Evolutionary conservation across 2,797 vertebrate species (phyloP).

Genomic region (Sebastes steindachneri): DNA sequence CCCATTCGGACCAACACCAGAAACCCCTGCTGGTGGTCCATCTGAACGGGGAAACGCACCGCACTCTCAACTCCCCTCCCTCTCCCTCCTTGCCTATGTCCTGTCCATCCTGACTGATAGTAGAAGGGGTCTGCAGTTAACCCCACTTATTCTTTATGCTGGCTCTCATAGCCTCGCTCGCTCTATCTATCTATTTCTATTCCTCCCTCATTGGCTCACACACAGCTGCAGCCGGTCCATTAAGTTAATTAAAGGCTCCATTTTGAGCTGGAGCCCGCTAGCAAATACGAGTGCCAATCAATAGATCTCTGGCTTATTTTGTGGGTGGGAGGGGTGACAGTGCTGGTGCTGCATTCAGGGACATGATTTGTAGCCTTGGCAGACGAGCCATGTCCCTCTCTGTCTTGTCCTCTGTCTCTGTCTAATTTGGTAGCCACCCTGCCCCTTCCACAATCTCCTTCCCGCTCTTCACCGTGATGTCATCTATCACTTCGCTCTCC

Average conservation of each 20-base stretch:
- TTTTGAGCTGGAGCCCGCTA: constrained; percentile 83
- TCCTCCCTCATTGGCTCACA: constrained; percentile 71
- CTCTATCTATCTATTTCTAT: constrained; percentile 64
- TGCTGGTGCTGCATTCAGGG: constrained; percentile 60
- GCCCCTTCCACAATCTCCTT: constrained; percentile 56
- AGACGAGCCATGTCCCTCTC: constrained; percentile 69
- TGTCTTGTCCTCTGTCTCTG: constrained; percentile 75
- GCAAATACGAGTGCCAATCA: constrained; percentile 85
- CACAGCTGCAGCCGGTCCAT: constrained; percentile 85
- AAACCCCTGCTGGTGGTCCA: neutral
- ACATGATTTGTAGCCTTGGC: constrained; percentile 78
- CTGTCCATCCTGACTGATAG: constrained; percentile 69
- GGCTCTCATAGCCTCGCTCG: constrained; percentile 39
- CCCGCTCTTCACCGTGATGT: constrained; percentile 45
- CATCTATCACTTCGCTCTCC: constrained; percentile 62
- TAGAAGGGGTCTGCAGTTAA: constrained; percentile 72
- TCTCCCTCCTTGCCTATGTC: constrained; percentile 27
- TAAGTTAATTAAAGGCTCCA: constrained; percentile 91
- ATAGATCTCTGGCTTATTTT: constrained; percentile 83
- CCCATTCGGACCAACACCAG: constrained; percentile 11
- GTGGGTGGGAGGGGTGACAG: constrained; percentile 64
- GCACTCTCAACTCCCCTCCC: neutral
- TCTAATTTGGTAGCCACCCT: constrained; percentile 72
- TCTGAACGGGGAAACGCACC: neutral
- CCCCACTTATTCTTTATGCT: constrained; percentile 77